Conservation (phyloP, 2,888 invertebrate genomes). For the Ischnura elegans region DNA sequence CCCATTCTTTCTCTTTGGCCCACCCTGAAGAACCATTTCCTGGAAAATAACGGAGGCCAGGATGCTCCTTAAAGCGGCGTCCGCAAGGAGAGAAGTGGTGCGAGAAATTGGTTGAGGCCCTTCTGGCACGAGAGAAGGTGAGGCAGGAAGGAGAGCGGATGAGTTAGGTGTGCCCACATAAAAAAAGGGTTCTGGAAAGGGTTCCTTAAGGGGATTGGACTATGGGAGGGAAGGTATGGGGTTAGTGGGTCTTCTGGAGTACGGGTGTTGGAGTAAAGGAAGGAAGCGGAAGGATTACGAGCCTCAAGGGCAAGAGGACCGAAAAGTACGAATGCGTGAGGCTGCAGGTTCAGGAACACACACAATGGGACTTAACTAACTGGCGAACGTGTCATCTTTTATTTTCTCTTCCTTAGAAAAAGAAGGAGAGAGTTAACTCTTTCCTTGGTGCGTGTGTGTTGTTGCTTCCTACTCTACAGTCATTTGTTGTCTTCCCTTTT, state of each 20-base stretch:
- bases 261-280: neutral
- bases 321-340: neutral
- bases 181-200: neutral
- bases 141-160: neutral
- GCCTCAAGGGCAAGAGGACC: neutral
- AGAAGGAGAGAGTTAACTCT: neutral
- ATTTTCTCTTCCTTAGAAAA: neutral
- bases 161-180: neutral
- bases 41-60: neutral
- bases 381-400: neutral
- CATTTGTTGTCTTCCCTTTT: neutral
- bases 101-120: neutral
- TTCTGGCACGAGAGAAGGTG: neutral
- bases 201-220: neutral
- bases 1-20: neutral
- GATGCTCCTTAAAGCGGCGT: neutral
- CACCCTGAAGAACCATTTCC: neutral
- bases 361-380: neutral
- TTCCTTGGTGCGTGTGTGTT: neutral
- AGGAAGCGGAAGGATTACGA: conserved; percentile 5
- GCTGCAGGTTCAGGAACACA: neutral
- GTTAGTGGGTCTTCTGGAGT: neutral
- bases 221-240: neutral
- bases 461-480: neutral
- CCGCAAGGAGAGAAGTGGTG: neutral